Conservation (phyloP, 2,113 vertebrate species). For the Mobula birostris region DNA sequence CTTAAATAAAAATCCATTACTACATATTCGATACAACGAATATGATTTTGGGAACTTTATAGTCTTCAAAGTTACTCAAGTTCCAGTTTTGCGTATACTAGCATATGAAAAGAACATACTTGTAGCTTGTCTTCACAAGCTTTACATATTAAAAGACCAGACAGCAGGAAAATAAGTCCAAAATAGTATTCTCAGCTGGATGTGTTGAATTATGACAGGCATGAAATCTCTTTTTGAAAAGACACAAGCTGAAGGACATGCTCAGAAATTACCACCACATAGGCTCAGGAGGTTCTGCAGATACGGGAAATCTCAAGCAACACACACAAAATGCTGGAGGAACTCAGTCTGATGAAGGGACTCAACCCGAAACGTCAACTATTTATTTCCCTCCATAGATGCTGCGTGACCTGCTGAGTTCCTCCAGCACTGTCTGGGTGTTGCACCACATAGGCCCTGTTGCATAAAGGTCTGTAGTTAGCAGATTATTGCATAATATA, state of each 20-base stretch:
- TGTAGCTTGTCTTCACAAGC: no score
- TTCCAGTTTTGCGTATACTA: no score
- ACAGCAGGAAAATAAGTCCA: not conserved
- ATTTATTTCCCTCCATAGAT: no score
- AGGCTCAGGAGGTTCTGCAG: not conserved
- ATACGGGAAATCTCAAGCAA: no score
- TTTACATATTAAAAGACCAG: not conserved
- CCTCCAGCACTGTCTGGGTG: no score
- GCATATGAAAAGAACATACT: not conserved
- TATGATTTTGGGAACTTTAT: not conserved
- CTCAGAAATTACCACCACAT: not conserved
- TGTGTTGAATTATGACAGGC: not conserved
- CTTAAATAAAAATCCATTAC: not conserved
- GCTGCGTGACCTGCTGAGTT: no score
- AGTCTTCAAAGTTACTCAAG: not conserved
- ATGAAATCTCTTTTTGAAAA: not conserved
- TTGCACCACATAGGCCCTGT: not conserved
- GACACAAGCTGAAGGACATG: not conserved
- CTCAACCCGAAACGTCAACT: no score
- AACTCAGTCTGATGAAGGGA: no score
- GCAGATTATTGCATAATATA: not conserved
- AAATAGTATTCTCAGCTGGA: not conserved
- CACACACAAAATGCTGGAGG: no score
- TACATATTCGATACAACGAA: not conserved
- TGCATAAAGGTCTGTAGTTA: not conserved